A percentile compares a stretch with the other conserved stretches of the same genome.
These are phyloP conservation scores for Dromaius novaehollandiae DNA, from an alignment of 2,113 vertebrate genomes.

Conservation along the genomic window DNA sequence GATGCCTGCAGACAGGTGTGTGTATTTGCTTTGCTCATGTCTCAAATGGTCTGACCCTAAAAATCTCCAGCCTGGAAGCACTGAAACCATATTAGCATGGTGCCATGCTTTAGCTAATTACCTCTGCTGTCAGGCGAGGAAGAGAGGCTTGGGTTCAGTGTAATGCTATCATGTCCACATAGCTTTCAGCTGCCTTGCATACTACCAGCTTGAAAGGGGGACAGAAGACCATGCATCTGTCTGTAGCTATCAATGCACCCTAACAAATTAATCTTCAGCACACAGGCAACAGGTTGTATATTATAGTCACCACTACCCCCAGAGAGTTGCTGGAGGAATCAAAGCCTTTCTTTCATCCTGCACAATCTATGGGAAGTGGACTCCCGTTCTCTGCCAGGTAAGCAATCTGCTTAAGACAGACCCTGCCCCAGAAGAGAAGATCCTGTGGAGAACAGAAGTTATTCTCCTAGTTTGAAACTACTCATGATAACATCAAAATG, in stretches of 20 bases:
- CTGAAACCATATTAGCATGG: background rate
- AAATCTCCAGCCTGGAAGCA: background rate
- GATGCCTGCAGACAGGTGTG: background rate
- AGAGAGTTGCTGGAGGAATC: background rate
- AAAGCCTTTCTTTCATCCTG: background rate
- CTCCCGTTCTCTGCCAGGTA: background rate
- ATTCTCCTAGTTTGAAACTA: background rate
- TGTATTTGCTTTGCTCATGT: background rate
- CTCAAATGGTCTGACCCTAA: background rate
- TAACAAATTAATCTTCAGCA: background rate
- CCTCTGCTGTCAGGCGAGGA: background rate
- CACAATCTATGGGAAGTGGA: background rate
- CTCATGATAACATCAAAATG: background rate
- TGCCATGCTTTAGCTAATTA: background rate
- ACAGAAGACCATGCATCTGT: constrained; percentile 32
- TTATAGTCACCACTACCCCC: background rate
- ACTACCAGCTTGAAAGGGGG: background rate
- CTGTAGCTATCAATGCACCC: background rate
- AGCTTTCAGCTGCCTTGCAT: constrained; percentile 36
- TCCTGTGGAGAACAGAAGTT: background rate
- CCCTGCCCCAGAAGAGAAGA: background rate
- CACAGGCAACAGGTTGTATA: background rate
- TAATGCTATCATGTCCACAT: background rate
- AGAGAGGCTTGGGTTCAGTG: background rate
- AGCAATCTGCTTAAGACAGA: background rate